Evolutionary conservation across 2,888 invertebrate genomes (phyloP).

Genomic region (Petrolisthes manimaculis): DNA sequence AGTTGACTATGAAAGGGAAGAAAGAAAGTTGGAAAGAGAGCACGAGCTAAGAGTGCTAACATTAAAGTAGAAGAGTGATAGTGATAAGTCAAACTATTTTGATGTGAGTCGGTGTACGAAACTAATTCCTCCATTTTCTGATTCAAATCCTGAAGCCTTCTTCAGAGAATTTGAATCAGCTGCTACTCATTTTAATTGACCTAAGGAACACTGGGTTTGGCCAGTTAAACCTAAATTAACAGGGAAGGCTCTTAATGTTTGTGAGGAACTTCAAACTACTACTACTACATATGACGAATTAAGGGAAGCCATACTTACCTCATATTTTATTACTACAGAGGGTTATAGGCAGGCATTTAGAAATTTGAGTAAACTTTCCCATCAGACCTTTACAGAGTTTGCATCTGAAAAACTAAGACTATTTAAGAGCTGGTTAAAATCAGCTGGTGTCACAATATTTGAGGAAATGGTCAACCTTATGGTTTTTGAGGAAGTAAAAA

Average conservation of each 20-base stretch:
- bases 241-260: slow-evolving; percentile 18
- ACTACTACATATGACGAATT: slow-evolving; percentile 2
- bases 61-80: background rate
- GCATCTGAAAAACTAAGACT: slow-evolving; percentile 12
- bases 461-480: background rate
- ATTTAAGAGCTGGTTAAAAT: slow-evolving; percentile 14
- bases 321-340: slow-evolving; percentile 19
- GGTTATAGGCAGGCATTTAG: slow-evolving; percentile 21
- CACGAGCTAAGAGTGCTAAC: background rate
- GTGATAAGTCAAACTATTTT: background rate
- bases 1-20: background rate
- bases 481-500: slow-evolving; percentile 9
- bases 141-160: slow-evolving; percentile 9
- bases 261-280: background rate
- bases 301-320: background rate
- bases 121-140: background rate
- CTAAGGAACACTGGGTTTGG: slow-evolving; percentile 21
- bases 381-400: slow-evolving; percentile 24
- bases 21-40: background rate
- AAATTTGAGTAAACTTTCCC: background rate
- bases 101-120: background rate
- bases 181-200: slow-evolving; percentile 17
- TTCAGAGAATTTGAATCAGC: slow-evolving; percentile 16
- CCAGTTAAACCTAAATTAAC: slow-evolving; percentile 3
- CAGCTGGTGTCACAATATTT: slow-evolving; percentile 1